Conservation (phyloP, 2,113 vertebrate genomes). For the Macaca nemestrina region DNA sequence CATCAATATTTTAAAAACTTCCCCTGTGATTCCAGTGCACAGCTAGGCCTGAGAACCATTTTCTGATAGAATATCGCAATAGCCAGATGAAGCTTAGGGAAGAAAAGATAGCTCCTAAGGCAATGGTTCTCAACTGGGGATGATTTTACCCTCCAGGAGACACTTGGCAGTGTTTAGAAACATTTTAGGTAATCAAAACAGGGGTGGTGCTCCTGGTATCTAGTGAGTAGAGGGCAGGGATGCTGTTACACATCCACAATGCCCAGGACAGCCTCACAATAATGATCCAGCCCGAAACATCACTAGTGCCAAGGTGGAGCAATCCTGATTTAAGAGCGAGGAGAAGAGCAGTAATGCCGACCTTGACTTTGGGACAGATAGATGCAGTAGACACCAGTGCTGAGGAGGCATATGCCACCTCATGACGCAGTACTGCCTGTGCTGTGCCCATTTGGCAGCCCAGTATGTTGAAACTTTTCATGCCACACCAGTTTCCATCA, state of each 20-base stretch:
- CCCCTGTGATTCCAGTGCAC: neutral
- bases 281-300: neutral
- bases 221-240: neutral
- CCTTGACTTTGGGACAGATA: neutral
- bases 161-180: neutral
- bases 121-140: neutral
- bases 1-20: neutral
- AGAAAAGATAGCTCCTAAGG: neutral
- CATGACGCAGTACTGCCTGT: neutral
- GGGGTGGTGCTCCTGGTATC: neutral
- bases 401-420: neutral
- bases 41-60: neutral
- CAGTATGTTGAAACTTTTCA: neutral
- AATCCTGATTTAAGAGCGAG: neutral
- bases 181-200: neutral
- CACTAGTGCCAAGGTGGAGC: neutral
- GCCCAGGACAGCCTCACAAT: too few species aligned
- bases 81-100: neutral
- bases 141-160: neutral
- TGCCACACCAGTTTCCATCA: neutral
- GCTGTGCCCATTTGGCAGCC: neutral
- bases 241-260: neutral
- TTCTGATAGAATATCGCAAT: neutral
- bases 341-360: neutral
- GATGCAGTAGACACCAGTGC: neutral